Evolutionary conservation across 2,113 vertebrate genomes (phyloP).

Genomic region (Cyanistes caeruleus): DNA sequence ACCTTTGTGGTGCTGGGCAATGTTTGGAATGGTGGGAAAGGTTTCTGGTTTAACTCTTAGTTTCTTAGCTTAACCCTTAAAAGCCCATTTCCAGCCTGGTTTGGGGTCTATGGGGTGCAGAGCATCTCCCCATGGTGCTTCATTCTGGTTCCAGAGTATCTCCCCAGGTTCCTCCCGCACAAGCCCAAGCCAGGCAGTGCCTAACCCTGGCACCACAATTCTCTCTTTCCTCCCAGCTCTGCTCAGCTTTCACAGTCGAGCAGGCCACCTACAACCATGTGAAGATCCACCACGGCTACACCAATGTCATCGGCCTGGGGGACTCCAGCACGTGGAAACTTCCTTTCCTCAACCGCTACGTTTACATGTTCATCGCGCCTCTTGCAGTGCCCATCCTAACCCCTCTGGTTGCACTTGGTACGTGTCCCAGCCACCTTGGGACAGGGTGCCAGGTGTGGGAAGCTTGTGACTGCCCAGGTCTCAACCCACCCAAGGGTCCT

Average conservation of each 20-base stretch:
- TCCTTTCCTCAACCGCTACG: conserved; percentile 80
- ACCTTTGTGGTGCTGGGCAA: background rate
- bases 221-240: conserved; percentile 77
- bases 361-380: conserved; percentile 91
- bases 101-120: background rate
- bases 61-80: background rate
- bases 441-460: background rate
- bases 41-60: background rate
- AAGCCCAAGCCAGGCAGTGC: background rate
- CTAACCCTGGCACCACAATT: no score
- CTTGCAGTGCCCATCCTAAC: conserved; percentile 85
- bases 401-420: conserved; percentile 86
- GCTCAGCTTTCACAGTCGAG: conserved; percentile 83
- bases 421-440: background rate
- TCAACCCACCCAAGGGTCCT: background rate
- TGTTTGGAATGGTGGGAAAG: background rate
- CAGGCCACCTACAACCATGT: conserved; percentile 82
- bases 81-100: background rate
- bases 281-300: conserved; percentile 91
- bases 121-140: background rate
- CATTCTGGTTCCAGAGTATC: background rate
- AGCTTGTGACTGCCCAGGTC: background rate
- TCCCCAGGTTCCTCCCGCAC: background rate
- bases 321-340: conserved; percentile 92
- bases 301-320: conserved; percentile 88